Conservation (phyloP, 2,113 vertebrate species). For the Gorsachius goisagi region DNA sequence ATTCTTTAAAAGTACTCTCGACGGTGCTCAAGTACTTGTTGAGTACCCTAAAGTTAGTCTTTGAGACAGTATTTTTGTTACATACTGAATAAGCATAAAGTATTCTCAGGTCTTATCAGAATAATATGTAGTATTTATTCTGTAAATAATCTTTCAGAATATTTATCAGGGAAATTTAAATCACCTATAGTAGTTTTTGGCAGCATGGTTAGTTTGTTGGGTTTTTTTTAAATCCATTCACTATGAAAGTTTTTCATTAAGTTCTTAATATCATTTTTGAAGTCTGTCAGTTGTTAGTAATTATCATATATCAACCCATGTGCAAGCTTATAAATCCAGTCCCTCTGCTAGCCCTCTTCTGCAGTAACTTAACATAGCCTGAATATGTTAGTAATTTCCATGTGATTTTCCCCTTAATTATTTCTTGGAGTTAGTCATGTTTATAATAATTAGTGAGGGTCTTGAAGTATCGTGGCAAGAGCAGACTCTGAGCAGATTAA, state of each 20-base stretch:
- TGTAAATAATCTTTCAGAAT: background rate
- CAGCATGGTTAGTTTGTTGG: background rate
- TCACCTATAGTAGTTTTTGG: background rate
- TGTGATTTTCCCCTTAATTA: conserved; percentile 57
- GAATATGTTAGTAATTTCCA: conserved; percentile 54
- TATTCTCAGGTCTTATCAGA: background rate
- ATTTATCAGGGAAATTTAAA: background rate
- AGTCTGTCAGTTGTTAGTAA: conserved; percentile 65
- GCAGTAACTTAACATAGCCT: conserved; percentile 40
- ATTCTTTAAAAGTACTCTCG: background rate
- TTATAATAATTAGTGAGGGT: conserved; percentile 49
- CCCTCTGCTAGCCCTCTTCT: conserved; percentile 41
- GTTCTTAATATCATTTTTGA: conserved; percentile 54
- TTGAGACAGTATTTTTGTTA: background rate
- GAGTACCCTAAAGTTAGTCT: background rate
- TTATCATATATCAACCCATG: conserved; percentile 54
- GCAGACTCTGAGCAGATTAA: conserved; percentile 2
- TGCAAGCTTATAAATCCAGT: conserved; percentile 56
- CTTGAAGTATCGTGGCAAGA: conserved; percentile 56
- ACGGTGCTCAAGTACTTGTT: background rate
- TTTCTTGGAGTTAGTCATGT: conserved; percentile 56
- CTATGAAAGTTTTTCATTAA: conserved; percentile 51
- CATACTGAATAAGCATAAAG: background rate
- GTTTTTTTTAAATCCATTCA: background rate
- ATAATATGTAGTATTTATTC: background rate